Evolutionary conservation across 1,140 invertebrate species (phyloP), one percentile per base, ranked within the genome.

Genomic region (Saccostrea echinata): DNA sequence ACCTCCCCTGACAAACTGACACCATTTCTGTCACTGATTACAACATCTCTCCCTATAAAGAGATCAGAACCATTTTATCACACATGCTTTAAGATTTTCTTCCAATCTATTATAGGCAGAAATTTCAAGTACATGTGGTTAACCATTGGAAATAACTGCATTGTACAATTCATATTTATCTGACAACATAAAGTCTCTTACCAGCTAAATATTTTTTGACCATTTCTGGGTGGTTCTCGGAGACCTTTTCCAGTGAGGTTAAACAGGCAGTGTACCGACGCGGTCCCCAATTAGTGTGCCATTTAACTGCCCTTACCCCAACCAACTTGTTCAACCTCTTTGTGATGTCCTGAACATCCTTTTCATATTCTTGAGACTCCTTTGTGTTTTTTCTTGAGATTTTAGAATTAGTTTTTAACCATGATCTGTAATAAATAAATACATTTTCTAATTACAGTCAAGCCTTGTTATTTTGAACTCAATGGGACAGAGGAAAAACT

Each of bases 1-100:
- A 76, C 68, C 27, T 76, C 68, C 18, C 68, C 68, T 30, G 68
- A 76, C 68, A 76, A 76, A 30, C 68, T 76, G 68, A 76, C 68
- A 12, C 68, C 68, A 33, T 76, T 76, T 30, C 68, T 76, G 68
- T 76, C 68, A 76, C 27, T 76, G 68, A 76, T 30, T 76, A 33
- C 68, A 24, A 76, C 68, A 33, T 76, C 30, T 27, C 68, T 27
- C 68, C 68, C 68, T 76, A 27, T 30, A 6, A 76, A 64, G 57
- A n/a, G 16, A 61, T 35, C 2, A 33, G 6, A 76, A 30, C 13
- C 27, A 76, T 76, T 76, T 30, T 9, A 43, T 43, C 43, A 43
- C 4, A 43, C 43, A 43, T 43, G 9, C 43, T 43, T 8, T 4
- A 43, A 43, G 43, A 43, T 9, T 43, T 43, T 43, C 43, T 9